Evolutionary conservation across 1,140 invertebrate species (phyloP).

Genomic region (Bombus consobrinus): DNA sequence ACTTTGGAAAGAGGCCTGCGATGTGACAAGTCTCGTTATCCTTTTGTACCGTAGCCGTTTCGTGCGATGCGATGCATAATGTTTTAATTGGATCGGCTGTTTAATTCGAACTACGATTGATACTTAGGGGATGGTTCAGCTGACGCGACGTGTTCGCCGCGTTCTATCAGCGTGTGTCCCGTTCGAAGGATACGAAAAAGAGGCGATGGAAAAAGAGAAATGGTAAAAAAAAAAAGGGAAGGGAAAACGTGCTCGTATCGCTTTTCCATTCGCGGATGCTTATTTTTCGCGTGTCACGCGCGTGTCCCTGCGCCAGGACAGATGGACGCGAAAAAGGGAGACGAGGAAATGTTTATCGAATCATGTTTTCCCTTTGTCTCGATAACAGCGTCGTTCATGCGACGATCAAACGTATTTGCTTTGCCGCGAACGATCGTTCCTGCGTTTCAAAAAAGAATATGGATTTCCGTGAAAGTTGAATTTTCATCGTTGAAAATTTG

Average conservation of each 20-base stretch:
- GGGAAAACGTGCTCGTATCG: background rate
- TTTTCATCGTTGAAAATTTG: background rate
- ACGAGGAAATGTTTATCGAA: conserved; percentile 35
- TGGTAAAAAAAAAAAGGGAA: background rate
- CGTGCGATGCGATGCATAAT: conserved; percentile 63
- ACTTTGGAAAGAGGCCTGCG: background rate
- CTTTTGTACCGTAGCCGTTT: conserved; percentile 41
- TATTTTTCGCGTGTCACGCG: conserved; percentile 12
- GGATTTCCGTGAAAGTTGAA: background rate
- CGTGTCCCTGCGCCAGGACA: background rate
- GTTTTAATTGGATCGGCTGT: conserved; percentile 66
- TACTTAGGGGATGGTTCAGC: conserved; percentile 51
- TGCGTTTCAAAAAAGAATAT: background rate
- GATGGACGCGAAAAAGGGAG: background rate
- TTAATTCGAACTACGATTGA: conserved; percentile 61
- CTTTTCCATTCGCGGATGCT: background rate
- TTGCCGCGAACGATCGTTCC: background rate
- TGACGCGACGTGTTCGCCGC: conserved; percentile 8
- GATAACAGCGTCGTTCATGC: background rate
- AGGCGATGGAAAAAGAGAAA: background rate
- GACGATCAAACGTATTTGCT: background rate
- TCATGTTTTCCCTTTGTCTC: conserved; percentile 18
- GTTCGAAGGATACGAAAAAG: background rate
- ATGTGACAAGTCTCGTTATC: conserved; percentile 40
- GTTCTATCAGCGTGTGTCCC: background rate